These are phyloP conservation scores for Penaeus japonicus DNA, from an alignment of 1,140 invertebrate genomes.

Conservation along the genomic window DNA sequence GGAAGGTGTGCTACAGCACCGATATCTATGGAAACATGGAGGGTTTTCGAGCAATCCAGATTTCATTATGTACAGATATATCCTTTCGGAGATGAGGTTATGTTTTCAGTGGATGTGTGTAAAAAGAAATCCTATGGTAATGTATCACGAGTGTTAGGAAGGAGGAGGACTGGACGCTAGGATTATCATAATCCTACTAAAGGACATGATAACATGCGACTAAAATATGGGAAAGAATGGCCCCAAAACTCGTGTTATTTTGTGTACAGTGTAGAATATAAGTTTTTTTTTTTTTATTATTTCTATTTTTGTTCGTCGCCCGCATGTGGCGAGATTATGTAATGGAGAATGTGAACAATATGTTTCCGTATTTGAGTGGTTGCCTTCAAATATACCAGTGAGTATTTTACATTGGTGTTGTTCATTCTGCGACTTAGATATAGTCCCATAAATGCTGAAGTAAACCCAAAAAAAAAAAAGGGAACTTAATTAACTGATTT, in stretches of 20 bases:
- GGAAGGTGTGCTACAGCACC: not conserved
- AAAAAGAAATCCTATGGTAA: conserved; percentile 23
- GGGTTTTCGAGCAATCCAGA: conserved; percentile 40
- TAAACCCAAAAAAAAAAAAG: conserved; percentile 1
- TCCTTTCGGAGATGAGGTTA: not conserved
- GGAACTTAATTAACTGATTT: conserved; percentile 45
- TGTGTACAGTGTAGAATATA: conserved; percentile 54
- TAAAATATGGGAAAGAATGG: conserved; percentile 4
- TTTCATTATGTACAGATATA: conserved; percentile 33
- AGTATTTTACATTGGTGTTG: conserved; percentile 36
- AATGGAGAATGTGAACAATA: conserved; percentile 30
- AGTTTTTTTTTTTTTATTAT: not conserved
- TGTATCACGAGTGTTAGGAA: not conserved
- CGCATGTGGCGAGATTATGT: conserved; percentile 19
- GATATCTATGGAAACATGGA: too few species aligned
- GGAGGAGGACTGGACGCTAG: not conserved
- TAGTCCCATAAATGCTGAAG: conserved; percentile 1
- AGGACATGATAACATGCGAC: not conserved
- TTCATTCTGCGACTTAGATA: conserved; percentile 27
- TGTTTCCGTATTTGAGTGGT: conserved; percentile 50
- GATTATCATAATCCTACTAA: not conserved
- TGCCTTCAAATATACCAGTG: conserved; percentile 48
- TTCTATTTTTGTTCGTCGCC: not conserved
- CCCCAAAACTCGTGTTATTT: conserved; percentile 48
- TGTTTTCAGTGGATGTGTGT: conserved; percentile 21